Evolutionary conservation across 1,140 invertebrate species (phyloP).

Genomic region (Drosophila seguyi): DNA sequence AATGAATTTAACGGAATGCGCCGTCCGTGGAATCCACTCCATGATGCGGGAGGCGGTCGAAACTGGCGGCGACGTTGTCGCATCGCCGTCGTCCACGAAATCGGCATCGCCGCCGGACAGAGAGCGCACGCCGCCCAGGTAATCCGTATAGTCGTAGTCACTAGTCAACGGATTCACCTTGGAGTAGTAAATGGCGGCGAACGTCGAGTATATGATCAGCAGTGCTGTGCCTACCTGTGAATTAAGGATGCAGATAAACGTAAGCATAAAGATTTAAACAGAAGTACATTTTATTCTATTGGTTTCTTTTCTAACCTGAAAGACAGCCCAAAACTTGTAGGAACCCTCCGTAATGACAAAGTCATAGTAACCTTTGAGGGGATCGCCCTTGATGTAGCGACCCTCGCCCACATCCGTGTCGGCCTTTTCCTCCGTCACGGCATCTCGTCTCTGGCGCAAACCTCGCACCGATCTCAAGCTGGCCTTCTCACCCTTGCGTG

Average conservation of each 20-base stretch:
- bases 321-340: constrained; percentile 94
- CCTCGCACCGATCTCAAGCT: constrained; percentile 48
- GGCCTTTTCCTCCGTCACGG: constrained; percentile 29
- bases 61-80: constrained; percentile 13
- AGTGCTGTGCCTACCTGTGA: constrained; percentile 90
- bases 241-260: not conserved
- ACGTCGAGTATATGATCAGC: constrained; percentile 92
- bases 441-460: constrained; percentile 58
- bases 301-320: constrained; percentile 88
- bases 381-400: constrained; percentile 87
- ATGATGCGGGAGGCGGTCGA: constrained; percentile 44
- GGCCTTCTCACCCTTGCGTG: constrained; percentile 34
- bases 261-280: not conserved
- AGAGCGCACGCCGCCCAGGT: constrained; percentile 87
- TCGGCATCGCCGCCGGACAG: constrained; percentile 86
- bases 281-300: too few relatives aligned
- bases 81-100: constrained; percentile 73
- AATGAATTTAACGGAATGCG: constrained; percentile 78
- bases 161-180: constrained; percentile 92
- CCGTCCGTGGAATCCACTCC: constrained; percentile 71
- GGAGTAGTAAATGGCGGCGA: constrained; percentile 93
- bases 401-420: constrained; percentile 72
- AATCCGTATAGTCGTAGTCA: constrained; percentile 91
- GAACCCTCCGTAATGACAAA: constrained; percentile 94
- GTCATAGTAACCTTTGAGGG: constrained; percentile 92